phyloP scores from a whole-genome alignment of 2,113 vertebrate species.

The Dasyornis broadbenti region DNA sequence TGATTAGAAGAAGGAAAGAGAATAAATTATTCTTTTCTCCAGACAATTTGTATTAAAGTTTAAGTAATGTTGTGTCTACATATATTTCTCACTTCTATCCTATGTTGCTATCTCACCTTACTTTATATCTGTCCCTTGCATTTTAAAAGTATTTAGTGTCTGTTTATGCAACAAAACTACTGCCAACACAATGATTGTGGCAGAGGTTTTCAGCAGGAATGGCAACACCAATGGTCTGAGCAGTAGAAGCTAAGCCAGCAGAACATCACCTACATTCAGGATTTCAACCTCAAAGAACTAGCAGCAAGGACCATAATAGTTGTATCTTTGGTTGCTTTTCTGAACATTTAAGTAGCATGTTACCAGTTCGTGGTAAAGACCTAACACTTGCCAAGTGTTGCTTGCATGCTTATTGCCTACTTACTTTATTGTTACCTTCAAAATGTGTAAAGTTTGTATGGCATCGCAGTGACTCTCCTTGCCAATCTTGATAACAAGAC shows the following conservation, averaged over 20 bases:
- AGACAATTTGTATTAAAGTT: neutral
- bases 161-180: neutral
- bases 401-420: fast-evolving
- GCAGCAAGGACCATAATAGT: neutral
- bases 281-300: neutral
- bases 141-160: neutral
- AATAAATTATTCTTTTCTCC: neutral
- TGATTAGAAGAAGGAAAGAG: neutral
- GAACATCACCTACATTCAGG: neutral
- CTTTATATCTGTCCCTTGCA: neutral
- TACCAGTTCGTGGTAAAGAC: neutral
- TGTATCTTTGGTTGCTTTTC: neutral
- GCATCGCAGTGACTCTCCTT: neutral
- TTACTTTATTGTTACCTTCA: neutral
- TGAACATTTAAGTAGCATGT: neutral
- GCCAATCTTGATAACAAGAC: neutral
- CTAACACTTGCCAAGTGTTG: neutral
- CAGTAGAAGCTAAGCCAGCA: neutral
- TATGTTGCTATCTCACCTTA: neutral
- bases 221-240: neutral
- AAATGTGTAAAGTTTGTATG: neutral
- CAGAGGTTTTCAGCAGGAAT: neutral
- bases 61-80: neutral
- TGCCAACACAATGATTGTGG: no score
- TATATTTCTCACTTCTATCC: neutral